Conservation (phyloP, 2,888 invertebrate species). For the Lasioglossum oenotherae region DNA sequence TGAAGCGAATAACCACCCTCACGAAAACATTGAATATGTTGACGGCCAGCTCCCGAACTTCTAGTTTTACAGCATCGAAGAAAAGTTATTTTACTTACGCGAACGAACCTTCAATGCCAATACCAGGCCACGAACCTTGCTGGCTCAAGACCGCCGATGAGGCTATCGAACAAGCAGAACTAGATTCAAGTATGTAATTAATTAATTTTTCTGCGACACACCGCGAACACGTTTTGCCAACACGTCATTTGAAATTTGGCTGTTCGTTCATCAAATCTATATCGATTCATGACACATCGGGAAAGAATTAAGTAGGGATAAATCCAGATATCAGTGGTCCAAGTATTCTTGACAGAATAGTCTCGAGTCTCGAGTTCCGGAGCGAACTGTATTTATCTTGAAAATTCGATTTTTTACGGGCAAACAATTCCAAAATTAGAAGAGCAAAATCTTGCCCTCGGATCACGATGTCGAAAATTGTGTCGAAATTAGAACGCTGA, state of each 20-base stretch:
- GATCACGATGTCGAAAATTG: not conserved
- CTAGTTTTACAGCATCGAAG: constrained; percentile 41
- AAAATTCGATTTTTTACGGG: not conserved
- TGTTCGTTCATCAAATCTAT: not conserved
- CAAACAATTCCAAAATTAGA: not conserved
- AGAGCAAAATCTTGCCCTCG: not conserved
- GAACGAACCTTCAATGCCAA: constrained; percentile 92
- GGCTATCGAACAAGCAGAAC: constrained; percentile 88
- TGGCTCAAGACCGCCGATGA: constrained; percentile 89
- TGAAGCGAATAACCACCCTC: constrained; percentile 76
- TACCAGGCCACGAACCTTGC: constrained; percentile 90
- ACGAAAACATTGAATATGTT: constrained; percentile 73
- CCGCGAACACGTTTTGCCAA: too few relatives aligned
- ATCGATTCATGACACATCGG: not conserved
- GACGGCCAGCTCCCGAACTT: constrained; percentile 65
- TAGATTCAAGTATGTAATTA: constrained; percentile 92
- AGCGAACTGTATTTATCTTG: not conserved
- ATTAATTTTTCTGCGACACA: not conserved
- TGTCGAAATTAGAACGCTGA: not conserved
- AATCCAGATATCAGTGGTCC: constrained; percentile 13
- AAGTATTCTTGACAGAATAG: constrained; percentile 5
- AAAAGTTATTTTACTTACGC: constrained; percentile 88
- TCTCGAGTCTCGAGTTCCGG: not conserved
- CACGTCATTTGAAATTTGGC: not conserved
- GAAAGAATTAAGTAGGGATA: constrained; percentile 6